These are phyloP conservation scores for Macropis europaea DNA, from an alignment of 2,888 invertebrate species.

Conservation along the genomic window DNA sequence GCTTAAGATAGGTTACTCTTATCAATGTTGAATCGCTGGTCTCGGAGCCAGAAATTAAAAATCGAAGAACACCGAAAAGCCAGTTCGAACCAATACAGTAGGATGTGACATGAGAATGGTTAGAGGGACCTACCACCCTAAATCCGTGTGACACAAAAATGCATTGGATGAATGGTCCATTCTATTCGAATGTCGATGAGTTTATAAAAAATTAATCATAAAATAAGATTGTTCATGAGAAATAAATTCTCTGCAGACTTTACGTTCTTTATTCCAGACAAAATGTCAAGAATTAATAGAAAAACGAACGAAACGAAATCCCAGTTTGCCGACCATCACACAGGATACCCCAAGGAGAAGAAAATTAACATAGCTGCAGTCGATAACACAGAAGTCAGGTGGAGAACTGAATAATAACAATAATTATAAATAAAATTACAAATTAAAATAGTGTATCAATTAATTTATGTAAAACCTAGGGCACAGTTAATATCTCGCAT, in stretches of 20 bases:
- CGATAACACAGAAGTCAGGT: slow-evolving; percentile 45
- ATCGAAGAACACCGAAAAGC: too few species aligned
- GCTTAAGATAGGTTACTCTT: too few species aligned
- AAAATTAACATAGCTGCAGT: slow-evolving; percentile 38
- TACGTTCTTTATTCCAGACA: neutral
- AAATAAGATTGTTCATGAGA: neutral
- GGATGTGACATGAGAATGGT: too few species aligned
- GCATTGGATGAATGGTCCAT: too few species aligned
- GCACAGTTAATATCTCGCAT: slow-evolving; percentile 57
- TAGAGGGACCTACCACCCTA: too few species aligned
- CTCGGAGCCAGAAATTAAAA: too few species aligned
- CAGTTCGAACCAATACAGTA: too few species aligned
- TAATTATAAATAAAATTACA: neutral
- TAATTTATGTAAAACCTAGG: slow-evolving; percentile 41
- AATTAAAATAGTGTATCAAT: neutral
- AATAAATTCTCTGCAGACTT: neutral
- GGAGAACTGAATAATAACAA: neutral
- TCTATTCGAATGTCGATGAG: too few species aligned
- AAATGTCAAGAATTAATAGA: neutral
- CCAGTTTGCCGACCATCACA: neutral
- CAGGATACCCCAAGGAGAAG: neutral
- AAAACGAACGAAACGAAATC: neutral
- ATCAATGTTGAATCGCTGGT: too few species aligned
- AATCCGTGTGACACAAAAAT: too few species aligned
- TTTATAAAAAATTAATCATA: too few species aligned